Evolutionary conservation across 2,113 vertebrate genomes (phyloP), one percentile per base, ranked within the genome.

Genomic region (Rhabdomys dilectus): DNA sequence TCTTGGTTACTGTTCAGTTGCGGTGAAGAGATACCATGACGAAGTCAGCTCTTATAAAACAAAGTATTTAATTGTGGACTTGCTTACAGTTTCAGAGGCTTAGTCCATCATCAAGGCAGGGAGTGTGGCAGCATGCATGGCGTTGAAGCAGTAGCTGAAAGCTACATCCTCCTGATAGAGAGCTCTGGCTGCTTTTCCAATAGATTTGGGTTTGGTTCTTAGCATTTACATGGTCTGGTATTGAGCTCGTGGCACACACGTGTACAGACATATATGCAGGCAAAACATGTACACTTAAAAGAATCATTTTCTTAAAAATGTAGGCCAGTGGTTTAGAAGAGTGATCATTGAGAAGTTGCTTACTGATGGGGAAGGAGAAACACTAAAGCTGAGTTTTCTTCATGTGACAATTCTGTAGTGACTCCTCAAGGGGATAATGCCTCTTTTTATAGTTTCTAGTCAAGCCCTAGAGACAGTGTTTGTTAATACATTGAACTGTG

Each of bases 401-500:
- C n/a, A 51, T 77, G 4, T 78, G 53, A 91, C 62, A 58, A 7
- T 8, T 6, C 34, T 34, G 36, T 93, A 34, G 91, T 89, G 56
- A 85, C 77, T 26, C 31, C 10, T 93, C 24, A 70, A 87, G 42
- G 45, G 16, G 77, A 80, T 93, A 16, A 15, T 96, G 58, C 22
- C 12, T 21, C 7, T 3, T 68, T 3, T 68, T 94, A 36, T 60
- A 84, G 36, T 84, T 97, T 95, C 45, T 68, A 45, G 48, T 6
- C 39, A 84, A 78, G 21, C 22, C 34, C 26, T 88, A n/a, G 39
- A 72, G 34, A 51, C 10, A 91, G 45, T 26, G 60, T 87, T 93
- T 97, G 60, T 89, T 75, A 91, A 42, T 88, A 88, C 64, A 81
- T 86, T 70, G 36, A 92, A 48, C 89, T 93, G 60, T 26, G 68